Evolutionary conservation across 1,140 invertebrate species (phyloP).

Genomic region (Eupeodes corollae): DNA sequence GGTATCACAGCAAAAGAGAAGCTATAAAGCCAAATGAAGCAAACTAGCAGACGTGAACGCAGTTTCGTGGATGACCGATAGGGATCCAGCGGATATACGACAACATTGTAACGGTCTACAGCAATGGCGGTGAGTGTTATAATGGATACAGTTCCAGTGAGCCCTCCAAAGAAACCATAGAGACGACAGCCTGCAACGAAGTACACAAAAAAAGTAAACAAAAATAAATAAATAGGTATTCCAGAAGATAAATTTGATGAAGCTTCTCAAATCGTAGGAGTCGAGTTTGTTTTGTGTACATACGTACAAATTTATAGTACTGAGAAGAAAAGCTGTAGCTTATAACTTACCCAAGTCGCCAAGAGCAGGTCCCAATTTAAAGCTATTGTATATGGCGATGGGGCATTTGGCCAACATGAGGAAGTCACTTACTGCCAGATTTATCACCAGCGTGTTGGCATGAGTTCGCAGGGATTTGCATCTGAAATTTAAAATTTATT

Average conservation of each 20-base stretch:
- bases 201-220: constrained; percentile 12
- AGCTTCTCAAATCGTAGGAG: too few species aligned
- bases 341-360: constrained; percentile 49
- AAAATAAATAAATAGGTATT: constrained; percentile 4
- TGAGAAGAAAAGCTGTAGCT: too few species aligned
- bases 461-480: constrained; percentile 58
- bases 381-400: constrained; percentile 59
- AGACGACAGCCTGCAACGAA: constrained; percentile 48
- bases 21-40: constrained; percentile 62
- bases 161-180: constrained; percentile 59
- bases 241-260: background rate
- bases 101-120: constrained; percentile 57
- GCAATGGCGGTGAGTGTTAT: constrained; percentile 57
- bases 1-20: constrained; percentile 53
- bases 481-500: constrained; percentile 32
- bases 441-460: constrained; percentile 63
- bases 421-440: constrained; percentile 65
- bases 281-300: background rate
- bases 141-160: constrained; percentile 60
- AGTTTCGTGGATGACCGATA: constrained; percentile 45
- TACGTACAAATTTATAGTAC: too few species aligned
- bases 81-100: constrained; percentile 58
- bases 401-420: constrained; percentile 57
- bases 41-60: constrained; percentile 49
- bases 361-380: constrained; percentile 52